Evolutionary conservation across 2,113 vertebrate species (phyloP), one percentile per base, ranked within the genome.

Genomic region (Halcyon senegalensis): DNA sequence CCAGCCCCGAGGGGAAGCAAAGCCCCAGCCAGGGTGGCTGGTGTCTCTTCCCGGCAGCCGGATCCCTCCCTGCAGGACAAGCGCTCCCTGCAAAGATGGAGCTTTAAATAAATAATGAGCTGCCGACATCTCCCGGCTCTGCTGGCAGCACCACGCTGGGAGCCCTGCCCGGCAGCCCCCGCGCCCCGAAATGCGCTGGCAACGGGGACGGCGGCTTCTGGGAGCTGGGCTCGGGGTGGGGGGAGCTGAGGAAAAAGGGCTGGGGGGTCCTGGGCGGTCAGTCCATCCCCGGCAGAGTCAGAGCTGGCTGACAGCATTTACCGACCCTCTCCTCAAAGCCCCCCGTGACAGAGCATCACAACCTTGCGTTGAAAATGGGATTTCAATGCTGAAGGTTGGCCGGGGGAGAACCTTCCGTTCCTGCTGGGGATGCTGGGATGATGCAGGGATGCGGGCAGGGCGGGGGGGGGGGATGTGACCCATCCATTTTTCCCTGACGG

Each of bases 31-130:
- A 53, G 44, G 37, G 81, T 6, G n/a, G 77, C 86, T 5, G 18
- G 14, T 3, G 8, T 80, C 69, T 37, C 9, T 43, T 68, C 50
- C 68, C n/a, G 3, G 81, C 84, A 91, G 85, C 58, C 35, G 55
- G 60, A 78, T 84, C 58, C 53, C 39, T 67, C 74, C 67, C 78
- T 30, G 80, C 84, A 82, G 93, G 84, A 76, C 91, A 33, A 35
- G 66, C 19, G 12, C 93, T 69, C 46, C 92, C 81, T 12, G 9
- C 89, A 68, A 91, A 30, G 90, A 93, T 72, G 75, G 48, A 72
- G 89, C 82, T 79, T 76, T 78, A 91, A 89, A 95, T 95, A 95
- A 95, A 90, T 87, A 75, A 92, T 44, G 53, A 91, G 76, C 63
- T 68, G 77, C 76, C 23, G 53, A 46, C 91, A 69, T 68, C 93